phyloP scores from a whole-genome alignment of 1,140 invertebrate genomes.

The Pissodes strobi region DNA sequence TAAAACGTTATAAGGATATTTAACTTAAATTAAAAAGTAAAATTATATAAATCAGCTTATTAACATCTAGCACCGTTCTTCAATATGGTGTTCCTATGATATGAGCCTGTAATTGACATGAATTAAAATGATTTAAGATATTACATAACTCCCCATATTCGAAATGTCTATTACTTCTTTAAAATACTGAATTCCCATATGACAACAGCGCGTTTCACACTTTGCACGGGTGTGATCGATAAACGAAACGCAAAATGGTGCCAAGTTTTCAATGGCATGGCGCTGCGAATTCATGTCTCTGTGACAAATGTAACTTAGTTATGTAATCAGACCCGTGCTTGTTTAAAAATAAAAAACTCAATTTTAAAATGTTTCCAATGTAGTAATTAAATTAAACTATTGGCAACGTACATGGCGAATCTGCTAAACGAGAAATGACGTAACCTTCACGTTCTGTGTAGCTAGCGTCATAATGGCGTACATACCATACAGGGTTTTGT shows the following conservation, averaged over 20 bases:
- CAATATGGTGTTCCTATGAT: too few species aligned
- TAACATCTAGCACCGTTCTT: too few species aligned
- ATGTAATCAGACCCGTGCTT: not conserved
- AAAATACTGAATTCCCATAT: not conserved
- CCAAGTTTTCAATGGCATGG: constrained; percentile 22
- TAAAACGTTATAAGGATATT: too few species aligned
- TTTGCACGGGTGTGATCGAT: constrained; percentile 33
- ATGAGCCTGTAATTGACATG: too few species aligned
- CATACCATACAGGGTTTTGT: not conserved
- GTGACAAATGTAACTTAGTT: not conserved
- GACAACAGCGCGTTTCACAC: constrained; percentile 31
- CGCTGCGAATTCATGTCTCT: not conserved
- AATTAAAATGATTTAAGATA: too few species aligned
- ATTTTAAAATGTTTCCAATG: too few species aligned
- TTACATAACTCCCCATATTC: not conserved
- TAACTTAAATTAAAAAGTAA: too few species aligned
- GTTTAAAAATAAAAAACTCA: too few species aligned
- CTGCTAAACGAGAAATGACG: constrained; percentile 11
- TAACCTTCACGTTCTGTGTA: not conserved
- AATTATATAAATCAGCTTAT: too few species aligned
- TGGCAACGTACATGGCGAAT: too few species aligned
- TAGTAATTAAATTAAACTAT: too few species aligned
- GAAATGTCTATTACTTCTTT: too few species aligned
- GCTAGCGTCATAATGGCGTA: not conserved
- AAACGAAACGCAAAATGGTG: constrained; percentile 13